Evolutionary conservation across 2,888 invertebrate species (phyloP), one percentile per base, ranked within the genome.

Genomic region (Gymnosoma rotundatum): DNA sequence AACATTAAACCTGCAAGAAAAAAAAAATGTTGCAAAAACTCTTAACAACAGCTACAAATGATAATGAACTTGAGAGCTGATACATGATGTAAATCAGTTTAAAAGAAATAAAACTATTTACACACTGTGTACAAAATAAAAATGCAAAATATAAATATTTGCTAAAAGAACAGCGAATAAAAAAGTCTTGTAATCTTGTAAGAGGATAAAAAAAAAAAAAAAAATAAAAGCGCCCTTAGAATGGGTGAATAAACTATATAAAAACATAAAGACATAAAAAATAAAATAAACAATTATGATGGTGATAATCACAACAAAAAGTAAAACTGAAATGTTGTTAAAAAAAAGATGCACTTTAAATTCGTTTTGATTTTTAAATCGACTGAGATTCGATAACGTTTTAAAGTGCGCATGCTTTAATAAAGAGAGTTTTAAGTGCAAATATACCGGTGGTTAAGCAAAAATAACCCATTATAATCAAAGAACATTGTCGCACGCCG

Each of bases 341-440:
- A 63, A 16, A 63, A 16, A 42, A 72, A 67, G n/a, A 73, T 79
- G 70, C 85, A 69, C 60, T 75, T 78, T 58, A 16, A 54, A 54
- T 70, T 32, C 25, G n/a, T n/a, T n/a, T n/a, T n/a, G n/a, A n/a
- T n/a, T n/a, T n/a, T n/a, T n/a, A n/a, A n/a, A n/a, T n/a, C n/a
- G n/a, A 60, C 48, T 56, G 50, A 61, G 14, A 58, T 32, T 69
- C 67, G 61, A 73, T 56, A 64, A 83, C 10, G 45, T 48, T 48
- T 56, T 20, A 0, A 58, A 86, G 32, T 86, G 89, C 90, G 90
- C 90, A 89, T 87, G 89, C 70, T 88, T 88, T 88, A 85, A 87
- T 89, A 88, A 84, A 73, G 32, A 32, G 32, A 32, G 50, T 60
- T 73, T 38, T 5, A 66, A 75, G 54, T 21, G 56, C 14, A 73